Evolutionary conservation across 2,797 vertebrate species (phyloP).

Genomic region (Todus mexicanus): DNA sequence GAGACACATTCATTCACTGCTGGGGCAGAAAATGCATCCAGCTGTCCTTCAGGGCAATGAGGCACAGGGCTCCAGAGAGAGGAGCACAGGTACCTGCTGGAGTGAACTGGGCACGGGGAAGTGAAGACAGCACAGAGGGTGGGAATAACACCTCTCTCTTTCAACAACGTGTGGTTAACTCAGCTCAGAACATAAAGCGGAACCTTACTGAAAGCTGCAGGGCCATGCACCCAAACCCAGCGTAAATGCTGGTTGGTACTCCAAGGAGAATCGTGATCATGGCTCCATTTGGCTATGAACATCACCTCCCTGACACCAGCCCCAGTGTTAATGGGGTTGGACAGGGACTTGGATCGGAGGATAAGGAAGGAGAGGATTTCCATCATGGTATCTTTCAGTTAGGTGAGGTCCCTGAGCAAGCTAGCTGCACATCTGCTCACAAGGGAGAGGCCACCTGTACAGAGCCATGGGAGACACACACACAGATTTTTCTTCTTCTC

Average conservation of each 20-base stretch:
- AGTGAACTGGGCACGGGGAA: background rate
- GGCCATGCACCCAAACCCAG: background rate
- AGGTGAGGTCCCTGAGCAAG: background rate
- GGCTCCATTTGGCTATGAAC: background rate
- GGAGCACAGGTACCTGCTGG: background rate
- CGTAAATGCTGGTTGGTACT: background rate
- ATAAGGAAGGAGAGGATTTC: background rate
- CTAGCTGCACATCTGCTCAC: background rate
- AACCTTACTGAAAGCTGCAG: background rate
- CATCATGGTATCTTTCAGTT: background rate
- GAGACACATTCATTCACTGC: background rate
- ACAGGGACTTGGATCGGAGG: background rate
- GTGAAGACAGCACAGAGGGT: background rate
- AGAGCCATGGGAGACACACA: background rate
- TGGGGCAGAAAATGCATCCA: background rate
- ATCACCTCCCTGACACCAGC: background rate
- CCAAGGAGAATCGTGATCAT: background rate
- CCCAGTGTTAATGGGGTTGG: fast-evolving
- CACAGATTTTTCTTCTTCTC: background rate
- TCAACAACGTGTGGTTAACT: background rate
- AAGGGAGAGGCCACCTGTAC: background rate
- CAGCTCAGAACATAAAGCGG: background rate
- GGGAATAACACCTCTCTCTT: background rate
- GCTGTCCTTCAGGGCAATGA: background rate
- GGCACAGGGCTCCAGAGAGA: background rate